Evolutionary conservation across 2,888 invertebrate species (phyloP).

Genomic region (Leptothorax acervorum): DNA sequence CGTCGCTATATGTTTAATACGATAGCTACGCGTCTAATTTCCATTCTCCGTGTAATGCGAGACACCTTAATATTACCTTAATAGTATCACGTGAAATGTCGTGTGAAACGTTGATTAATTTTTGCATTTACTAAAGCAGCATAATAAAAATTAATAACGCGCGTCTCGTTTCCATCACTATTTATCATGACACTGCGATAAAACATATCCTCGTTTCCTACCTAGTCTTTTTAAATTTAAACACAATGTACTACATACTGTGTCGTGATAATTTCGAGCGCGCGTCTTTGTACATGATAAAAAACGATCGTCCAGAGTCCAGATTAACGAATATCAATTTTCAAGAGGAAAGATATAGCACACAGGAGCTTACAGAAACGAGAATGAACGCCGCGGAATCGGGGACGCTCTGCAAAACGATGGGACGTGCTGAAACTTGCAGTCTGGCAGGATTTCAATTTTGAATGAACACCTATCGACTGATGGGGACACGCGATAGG

Average conservation of each 20-base stretch:
- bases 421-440: constrained; percentile 39
- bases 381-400: constrained; percentile 39
- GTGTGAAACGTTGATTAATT: constrained; percentile 2
- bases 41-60: background rate
- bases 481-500: constrained; percentile 43
- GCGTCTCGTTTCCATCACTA: background rate
- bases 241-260: background rate
- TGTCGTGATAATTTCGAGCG: background rate
- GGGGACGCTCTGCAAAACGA: constrained; percentile 38
- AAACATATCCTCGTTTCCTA: background rate
- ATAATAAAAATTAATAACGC: constrained; percentile 2
- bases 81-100: background rate
- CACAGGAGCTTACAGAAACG: constrained; percentile 7
- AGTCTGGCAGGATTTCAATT: constrained; percentile 63
- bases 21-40: background rate
- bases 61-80: background rate
- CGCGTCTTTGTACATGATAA: background rate
- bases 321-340: constrained; percentile 36
- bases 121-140: background rate
- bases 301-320: constrained; percentile 16
- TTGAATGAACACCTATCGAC: constrained; percentile 62
- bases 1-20: background rate
- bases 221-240: background rate
- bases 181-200: background rate
- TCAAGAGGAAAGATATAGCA: constrained; percentile 16